phyloP scores from a whole-genome alignment of 2,113 vertebrate species.

The Cisticola juncidis region DNA sequence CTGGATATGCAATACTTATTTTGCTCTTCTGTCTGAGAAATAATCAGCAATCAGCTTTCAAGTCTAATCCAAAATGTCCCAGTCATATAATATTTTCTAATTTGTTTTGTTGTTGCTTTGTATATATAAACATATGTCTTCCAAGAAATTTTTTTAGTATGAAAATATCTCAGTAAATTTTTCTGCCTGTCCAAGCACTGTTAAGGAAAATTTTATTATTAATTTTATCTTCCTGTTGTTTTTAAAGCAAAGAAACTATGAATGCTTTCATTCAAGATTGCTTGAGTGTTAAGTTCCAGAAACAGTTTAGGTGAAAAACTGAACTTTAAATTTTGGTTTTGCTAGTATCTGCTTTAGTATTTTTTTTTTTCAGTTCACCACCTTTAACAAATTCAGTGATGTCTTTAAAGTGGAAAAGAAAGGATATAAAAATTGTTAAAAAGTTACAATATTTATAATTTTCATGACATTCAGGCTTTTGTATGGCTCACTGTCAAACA shows the following conservation, averaged over 20 bases:
- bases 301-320: not conserved
- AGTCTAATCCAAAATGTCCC: not conserved
- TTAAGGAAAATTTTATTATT: not conserved
- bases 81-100: not conserved
- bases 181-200: not conserved
- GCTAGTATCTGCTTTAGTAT: not conserved
- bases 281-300: not conserved
- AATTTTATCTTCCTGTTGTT: not conserved
- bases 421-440: not conserved
- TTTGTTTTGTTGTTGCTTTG: not conserved
- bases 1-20: not conserved
- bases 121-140: not conserved
- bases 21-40: not conserved
- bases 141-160: not conserved
- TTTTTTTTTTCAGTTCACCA: not conserved
- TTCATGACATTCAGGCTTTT: not conserved
- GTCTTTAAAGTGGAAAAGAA: not conserved
- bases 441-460: not conserved
- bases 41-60: not conserved
- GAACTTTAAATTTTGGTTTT: not conserved
- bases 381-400: not conserved
- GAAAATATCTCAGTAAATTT: not conserved
- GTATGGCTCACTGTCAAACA: not conserved
- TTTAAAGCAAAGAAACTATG: not conserved
- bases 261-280: not conserved